These are phyloP conservation scores for Microplitis demolitor DNA, from an alignment of 1,140 invertebrate genomes.

Conservation along the genomic window DNA sequence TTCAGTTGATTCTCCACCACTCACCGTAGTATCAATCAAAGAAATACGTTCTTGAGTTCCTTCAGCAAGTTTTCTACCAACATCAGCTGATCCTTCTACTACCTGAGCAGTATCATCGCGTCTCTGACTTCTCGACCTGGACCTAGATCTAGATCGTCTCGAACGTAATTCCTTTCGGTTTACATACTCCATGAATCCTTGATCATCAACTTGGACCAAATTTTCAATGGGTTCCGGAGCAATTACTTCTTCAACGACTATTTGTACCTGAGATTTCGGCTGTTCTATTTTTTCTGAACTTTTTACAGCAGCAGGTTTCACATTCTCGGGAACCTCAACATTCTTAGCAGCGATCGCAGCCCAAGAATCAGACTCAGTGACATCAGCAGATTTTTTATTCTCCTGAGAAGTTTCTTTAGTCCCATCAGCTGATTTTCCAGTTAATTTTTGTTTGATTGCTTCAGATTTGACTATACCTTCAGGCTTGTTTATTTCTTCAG, in stretches of 20 bases:
- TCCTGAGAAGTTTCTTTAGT: neutral
- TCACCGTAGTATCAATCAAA: too few species aligned
- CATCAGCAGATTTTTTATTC: neutral
- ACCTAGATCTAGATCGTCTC: slow-evolving; percentile 57
- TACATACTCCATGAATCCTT: slow-evolving; percentile 61
- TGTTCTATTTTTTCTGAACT: slow-evolving; percentile 16
- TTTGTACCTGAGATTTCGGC: slow-evolving; percentile 55
- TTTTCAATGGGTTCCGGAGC: slow-evolving; percentile 47
- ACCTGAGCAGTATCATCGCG: slow-evolving; percentile 25
- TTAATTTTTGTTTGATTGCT: slow-evolving; percentile 13
- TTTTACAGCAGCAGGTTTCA: slow-evolving; percentile 3
- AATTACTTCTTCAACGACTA: slow-evolving; percentile 50
- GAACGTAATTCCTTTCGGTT: slow-evolving; percentile 55
- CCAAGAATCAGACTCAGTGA: too few species aligned
- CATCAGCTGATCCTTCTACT: too few species aligned
- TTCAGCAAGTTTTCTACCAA: too few species aligned
- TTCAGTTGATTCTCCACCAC: too few species aligned
- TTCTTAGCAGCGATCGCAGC: slow-evolving; percentile 38
- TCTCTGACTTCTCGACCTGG: slow-evolving; percentile 50
- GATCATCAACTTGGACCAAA: slow-evolving; percentile 55
- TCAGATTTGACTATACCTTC: slow-evolving; percentile 25
- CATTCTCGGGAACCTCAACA: slow-evolving; percentile 23
- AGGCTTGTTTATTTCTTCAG: slow-evolving; percentile 24
- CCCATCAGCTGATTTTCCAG: too few species aligned
- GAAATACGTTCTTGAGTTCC: neutral